Base-by-base conservation (phyloP, 2,797 vertebrate species). In the Brotula barbata region DNA sequence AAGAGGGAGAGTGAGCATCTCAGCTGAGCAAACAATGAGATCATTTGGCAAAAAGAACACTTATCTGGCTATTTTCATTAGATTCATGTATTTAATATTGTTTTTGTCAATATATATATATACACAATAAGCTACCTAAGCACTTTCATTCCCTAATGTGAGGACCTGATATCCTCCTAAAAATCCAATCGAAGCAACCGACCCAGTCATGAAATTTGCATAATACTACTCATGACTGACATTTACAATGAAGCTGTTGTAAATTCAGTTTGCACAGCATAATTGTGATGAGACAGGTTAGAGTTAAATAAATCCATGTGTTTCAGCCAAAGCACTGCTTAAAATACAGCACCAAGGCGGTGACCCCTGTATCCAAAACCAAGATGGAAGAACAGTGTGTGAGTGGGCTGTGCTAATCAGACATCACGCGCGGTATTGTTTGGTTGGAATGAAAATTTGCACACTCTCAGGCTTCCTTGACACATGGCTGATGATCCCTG, bases 371-470 rank as follows among this genome's bases (percentile, higher is more conserved):
- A 37, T 39, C 19, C 41, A 20, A 13, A 54, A 51, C 45, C 23
- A 25, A 61, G 14, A 19, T 14, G 40, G 28, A 41, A 33, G 55
- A 49, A 31, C 40, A 23, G 31, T 50, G 21, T 37, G 2, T 37
- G n/a, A 15, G n/a, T 1, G 1, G 2, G 7, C 4, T 14, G 21
- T 41, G 31, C 28, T 46, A 28, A 69, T 54, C 28, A 43, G 44
- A 72, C 41, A 60, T 57, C 47, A 15, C 34, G 52, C 54, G 33
- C 31, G 16, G 31, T 34, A 53, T 56, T 58, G 22, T 67, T 78
- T 60, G 47, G 40, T 52, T 20, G 39, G 14, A 49, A 43, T 1
- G 0, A 34, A 44, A 2, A 47, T 43, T 23, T 46, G 28, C 23
- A 33, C 40, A 37, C 22, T 36, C 6, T 33, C 31, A 23, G 64